These are phyloP conservation scores for Piscicola geometra DNA, from an alignment of 2,888 invertebrate species.

Conservation along the genomic window DNA sequence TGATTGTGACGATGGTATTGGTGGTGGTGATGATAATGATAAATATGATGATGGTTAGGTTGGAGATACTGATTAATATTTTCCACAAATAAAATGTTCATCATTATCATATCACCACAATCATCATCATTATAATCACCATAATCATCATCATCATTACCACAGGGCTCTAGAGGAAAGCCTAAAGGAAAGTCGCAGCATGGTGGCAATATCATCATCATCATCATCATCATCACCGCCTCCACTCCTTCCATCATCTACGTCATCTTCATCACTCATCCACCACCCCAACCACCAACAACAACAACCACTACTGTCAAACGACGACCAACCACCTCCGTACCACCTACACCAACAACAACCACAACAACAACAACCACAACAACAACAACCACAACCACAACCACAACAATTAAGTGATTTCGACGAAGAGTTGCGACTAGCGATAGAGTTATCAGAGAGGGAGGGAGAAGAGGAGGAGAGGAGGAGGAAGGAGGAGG, in stretches of 20 bases:
- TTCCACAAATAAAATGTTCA: no score
- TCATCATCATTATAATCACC: slow-evolving; percentile 6
- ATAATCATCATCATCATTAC: slow-evolving; percentile 8
- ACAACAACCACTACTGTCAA: no score
- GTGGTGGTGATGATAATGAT: no score
- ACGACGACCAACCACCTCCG: background rate
- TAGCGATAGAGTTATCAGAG: slow-evolving; percentile 53
- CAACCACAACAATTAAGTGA: slow-evolving; percentile 14
- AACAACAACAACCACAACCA: background rate
- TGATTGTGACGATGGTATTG: no score
- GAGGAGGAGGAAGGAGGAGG: slow-evolving; percentile 48
- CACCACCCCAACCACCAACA: background rate
- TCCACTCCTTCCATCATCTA: slow-evolving; percentile 21
- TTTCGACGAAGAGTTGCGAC: slow-evolving; percentile 51
- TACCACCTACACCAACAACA: background rate
- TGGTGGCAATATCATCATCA: background rate
- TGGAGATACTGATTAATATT: no score
- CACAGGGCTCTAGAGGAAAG: slow-evolving; percentile 34
- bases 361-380: background rate
- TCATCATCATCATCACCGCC: slow-evolving; percentile 24
- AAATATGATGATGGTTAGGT: no score
- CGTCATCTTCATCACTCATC: background rate
- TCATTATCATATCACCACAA: slow-evolving; percentile 44
- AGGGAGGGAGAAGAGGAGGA: slow-evolving; percentile 48
- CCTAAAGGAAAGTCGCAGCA: slow-evolving; percentile 32